Evolutionary conservation across 2,888 invertebrate species (phyloP).

Genomic region (Idaea aversata): DNA sequence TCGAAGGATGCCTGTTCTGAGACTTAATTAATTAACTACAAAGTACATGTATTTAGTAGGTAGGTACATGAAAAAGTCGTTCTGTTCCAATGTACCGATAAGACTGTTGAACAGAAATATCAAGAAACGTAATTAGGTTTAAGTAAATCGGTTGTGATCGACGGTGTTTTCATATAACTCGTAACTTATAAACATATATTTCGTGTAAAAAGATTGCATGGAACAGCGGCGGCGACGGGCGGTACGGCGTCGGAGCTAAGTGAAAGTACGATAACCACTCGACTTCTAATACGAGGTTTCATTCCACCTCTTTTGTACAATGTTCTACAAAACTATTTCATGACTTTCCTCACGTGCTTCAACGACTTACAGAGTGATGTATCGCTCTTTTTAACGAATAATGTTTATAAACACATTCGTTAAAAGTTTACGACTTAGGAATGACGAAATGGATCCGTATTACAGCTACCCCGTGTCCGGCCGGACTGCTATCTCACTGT

Average conservation of each 20-base stretch:
- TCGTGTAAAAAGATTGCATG: conserved; percentile 39
- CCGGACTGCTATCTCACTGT: conserved; percentile 63
- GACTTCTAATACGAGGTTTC: conserved; percentile 27
- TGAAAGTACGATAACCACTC: conserved; percentile 47
- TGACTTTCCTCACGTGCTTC: conserved; percentile 41
- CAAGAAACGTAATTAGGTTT: too few species aligned
- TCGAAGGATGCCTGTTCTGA: too few species aligned
- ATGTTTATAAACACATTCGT: conserved; percentile 13
- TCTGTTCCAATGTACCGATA: too few species aligned
- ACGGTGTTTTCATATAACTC: not conserved
- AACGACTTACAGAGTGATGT: conserved; percentile 35
- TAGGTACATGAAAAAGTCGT: too few species aligned
- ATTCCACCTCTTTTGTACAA: conserved; percentile 23
- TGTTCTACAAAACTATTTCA: conserved; percentile 31
- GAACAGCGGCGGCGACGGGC: conserved; percentile 15
- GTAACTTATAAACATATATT: conserved; percentile 28
- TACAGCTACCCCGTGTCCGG: conserved; percentile 39
- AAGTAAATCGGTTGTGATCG: too few species aligned
- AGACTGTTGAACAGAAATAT: too few species aligned
- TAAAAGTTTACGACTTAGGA: not conserved
- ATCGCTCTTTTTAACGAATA: conserved; percentile 38
- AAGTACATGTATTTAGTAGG: too few species aligned
- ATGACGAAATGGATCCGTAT: not conserved
- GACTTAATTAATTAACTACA: too few species aligned
- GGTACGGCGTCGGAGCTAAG: conserved; percentile 27